Evolutionary conservation across 2,888 invertebrate species (phyloP), one percentile per base, ranked within the genome.

Genomic region (Caenorhabditis zanzibari): DNA sequence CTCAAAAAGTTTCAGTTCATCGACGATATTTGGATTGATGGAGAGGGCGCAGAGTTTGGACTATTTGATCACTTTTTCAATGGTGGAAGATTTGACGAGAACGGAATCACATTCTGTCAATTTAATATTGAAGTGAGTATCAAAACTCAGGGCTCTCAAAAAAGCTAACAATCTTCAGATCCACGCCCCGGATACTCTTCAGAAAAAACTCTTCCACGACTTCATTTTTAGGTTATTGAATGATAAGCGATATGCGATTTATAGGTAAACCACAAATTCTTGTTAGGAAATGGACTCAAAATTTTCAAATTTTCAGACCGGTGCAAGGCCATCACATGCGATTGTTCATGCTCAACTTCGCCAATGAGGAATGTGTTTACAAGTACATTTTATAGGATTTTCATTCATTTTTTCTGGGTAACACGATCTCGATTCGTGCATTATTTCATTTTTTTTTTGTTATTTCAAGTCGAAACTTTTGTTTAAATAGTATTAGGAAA

Each of bases 31-130:
- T 85, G 82, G 76, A 63, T 86, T 28, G 86, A 86, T 35, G 64
- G 76, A 6, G 86, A 86, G 61, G 85, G 85, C n/a, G 79, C 85
- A 0, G 86, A 86, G 52, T 86, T 76, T 68, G 83, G 66, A 1
- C 47, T 86, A 28, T 69, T 86, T n/a, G 68, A 79, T 44, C 79
- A 80, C 24, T 83, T 86, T 63, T 76, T 59, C 72, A 76, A 66
- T n/a, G 84, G 75, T 16, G 83, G 85, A 6, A 58, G 68, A 16
- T 82, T 86, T n/a, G 86, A 86, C 49, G 38, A 64, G 12, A 75
- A 81, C 24, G 81, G 76, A 68, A 85, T 85, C 49, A 64, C 64
- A 16, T 49, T 86, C 61, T 86, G 86, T 35, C 86, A 86, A 58
- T 81, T 85, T 64, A 86, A 86, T 58, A 81, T 85, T 14, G 85